These are phyloP conservation scores for Gambelia wislizenii DNA, from an alignment of 2,797 vertebrate species.

Conservation along the genomic window DNA sequence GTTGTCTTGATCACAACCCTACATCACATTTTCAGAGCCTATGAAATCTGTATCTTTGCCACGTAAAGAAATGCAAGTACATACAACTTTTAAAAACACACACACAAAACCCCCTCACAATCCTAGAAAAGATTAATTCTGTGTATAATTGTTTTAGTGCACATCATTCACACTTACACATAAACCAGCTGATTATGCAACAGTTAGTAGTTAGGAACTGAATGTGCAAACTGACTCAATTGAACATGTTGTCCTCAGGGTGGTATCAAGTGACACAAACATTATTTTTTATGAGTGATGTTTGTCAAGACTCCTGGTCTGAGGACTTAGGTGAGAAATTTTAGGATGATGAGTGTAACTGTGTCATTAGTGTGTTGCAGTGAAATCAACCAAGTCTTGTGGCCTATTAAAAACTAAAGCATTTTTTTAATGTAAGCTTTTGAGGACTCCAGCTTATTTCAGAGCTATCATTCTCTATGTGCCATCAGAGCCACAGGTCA, in stretches of 20 bases:
- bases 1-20: slow-evolving; percentile 48
- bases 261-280: not conserved
- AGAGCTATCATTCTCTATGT: no score
- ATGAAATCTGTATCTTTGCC: slow-evolving; percentile 62
- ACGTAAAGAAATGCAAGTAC: slow-evolving; percentile 49
- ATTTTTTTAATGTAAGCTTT: no score
- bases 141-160: not conserved
- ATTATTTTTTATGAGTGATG: no score
- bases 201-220: no score
- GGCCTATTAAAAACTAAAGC: no score
- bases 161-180: not conserved
- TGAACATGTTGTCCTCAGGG: not conserved
- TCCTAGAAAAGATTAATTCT: not conserved
- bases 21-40: slow-evolving; percentile 34
- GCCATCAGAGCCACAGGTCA: no score
- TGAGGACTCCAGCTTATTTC: no score
- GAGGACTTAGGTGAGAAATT: no score
- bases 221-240: not conserved
- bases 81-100: slow-evolving; percentile 47
- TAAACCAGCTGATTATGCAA: not conserved
- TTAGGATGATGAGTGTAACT: no score
- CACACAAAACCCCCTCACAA: not conserved
- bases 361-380: no score
- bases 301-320: not conserved
- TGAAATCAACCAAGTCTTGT: no score